These are phyloP conservation scores for Tiphia femorata DNA, from an alignment of 2,888 invertebrate species.

Conservation along the genomic window DNA sequence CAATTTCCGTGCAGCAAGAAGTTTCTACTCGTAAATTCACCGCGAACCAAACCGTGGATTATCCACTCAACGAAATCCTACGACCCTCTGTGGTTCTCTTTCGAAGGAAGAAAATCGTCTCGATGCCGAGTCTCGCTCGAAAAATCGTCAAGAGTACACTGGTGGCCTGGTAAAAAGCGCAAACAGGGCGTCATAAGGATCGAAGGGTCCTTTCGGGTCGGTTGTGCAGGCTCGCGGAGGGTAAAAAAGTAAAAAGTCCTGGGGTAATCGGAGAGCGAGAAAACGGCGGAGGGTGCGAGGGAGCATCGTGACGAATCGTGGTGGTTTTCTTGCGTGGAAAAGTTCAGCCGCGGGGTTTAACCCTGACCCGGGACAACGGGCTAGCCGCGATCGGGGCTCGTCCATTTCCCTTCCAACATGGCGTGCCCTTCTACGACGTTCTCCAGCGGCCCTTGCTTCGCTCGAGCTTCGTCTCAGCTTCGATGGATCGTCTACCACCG, in stretches of 20 bases:
- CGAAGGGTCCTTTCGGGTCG: conserved; percentile 12
- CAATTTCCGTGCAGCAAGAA: no score
- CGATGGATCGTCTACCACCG: no score
- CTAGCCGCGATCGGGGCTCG: conserved; percentile 15
- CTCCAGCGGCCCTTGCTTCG: conserved; percentile 30
- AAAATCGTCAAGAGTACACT: no score
- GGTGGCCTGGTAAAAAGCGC: conserved; percentile 38
- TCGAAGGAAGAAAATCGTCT: no score
- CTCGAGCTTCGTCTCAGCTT: no score
- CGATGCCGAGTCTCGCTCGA: no score
- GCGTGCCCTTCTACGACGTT: no score
- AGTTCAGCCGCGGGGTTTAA: conserved; percentile 38
- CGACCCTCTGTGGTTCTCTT: no score
- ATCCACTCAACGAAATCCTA: no score
- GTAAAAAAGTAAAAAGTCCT: conserved; percentile 16
- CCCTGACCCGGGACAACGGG: conserved; percentile 47
- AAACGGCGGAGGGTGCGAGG: conserved; percentile 2
- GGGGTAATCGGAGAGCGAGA: conserved; percentile 10
- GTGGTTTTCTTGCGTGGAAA: conserved; percentile 40
- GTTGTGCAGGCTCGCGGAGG: conserved; percentile 6
- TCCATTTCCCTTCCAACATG: conserved; percentile 43
- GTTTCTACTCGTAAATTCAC: no score
- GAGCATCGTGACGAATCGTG: conserved; percentile 22
- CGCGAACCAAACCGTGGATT: no score
- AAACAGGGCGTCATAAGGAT: conserved; percentile 37